Conservation (phyloP, 1,140 invertebrate species). For the Streblospio benedicti region DNA sequence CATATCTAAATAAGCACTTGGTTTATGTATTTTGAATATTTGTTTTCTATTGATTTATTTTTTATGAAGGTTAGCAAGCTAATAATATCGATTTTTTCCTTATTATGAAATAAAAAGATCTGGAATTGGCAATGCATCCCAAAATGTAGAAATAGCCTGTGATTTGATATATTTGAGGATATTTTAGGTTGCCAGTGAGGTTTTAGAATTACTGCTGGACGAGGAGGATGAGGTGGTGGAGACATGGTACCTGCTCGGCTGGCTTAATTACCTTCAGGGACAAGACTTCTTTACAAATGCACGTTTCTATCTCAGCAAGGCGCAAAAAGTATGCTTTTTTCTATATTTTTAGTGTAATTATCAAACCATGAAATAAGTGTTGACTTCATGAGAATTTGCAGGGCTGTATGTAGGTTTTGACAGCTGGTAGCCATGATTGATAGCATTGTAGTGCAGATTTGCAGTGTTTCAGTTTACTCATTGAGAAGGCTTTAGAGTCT, state of each 20-base stretch:
- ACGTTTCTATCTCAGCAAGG: conserved; percentile 42
- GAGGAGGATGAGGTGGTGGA: conserved; percentile 34
- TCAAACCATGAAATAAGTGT: too few species aligned
- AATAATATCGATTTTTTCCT: too few species aligned
- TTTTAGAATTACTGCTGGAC: conserved; percentile 34
- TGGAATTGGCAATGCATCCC: neutral
- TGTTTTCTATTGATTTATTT: too few species aligned
- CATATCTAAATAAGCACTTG: too few species aligned
- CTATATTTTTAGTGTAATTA: too few species aligned
- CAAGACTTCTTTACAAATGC: conserved; percentile 39
- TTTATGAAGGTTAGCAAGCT: too few species aligned
- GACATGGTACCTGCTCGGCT: conserved; percentile 47
- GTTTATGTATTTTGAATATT: too few species aligned
- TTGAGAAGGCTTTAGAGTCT: neutral
- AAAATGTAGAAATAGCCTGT: neutral
- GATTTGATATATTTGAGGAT: neutral
- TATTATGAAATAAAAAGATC: too few species aligned
- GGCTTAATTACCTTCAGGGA: conserved; percentile 41
- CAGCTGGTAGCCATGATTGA: neutral
- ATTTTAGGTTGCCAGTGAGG: conserved; percentile 21
- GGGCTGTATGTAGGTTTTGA: too few species aligned
- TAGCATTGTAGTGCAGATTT: neutral
- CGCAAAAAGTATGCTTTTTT: conserved; percentile 31
- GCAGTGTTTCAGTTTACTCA: neutral
- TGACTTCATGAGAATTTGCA: too few species aligned